Percentiles rank a stretch among this genome's conserved stretches.
Conservation (phyloP, 2,797 vertebrate species). For the Remorina albescens region DNA sequence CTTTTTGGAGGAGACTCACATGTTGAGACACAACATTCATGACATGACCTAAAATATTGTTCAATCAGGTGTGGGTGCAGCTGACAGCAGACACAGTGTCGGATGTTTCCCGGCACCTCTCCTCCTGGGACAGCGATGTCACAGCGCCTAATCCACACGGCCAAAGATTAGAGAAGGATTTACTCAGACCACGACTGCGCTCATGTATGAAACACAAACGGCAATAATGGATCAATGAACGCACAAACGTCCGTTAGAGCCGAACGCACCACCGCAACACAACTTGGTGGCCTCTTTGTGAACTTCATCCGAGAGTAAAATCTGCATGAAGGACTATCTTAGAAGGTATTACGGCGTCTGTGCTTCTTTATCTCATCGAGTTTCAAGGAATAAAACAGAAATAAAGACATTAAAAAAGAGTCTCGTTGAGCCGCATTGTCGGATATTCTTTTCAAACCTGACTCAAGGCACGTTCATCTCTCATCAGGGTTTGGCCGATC, state of each 20-base stretch:
- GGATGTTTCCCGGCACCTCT: too few relatives aligned
- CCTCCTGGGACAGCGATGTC: constrained; percentile 52
- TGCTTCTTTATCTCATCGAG: constrained; percentile 7
- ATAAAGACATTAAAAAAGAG: not conserved
- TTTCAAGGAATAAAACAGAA: not conserved
- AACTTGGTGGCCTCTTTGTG: not conserved
- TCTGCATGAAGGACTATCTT: not conserved
- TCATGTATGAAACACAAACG: constrained; percentile 1
- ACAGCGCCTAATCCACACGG: constrained; percentile 72
- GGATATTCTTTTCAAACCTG: too few relatives aligned
- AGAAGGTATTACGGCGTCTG: not conserved
- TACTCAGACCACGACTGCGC: constrained; percentile 32
- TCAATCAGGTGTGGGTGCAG: too few relatives aligned
- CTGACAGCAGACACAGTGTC: constrained; percentile 1
- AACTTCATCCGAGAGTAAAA: not conserved
- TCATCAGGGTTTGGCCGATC: not conserved
- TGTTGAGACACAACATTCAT: too few relatives aligned
- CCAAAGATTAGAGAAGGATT: constrained; percentile 77
- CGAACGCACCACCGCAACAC: not conserved
- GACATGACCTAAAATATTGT: too few relatives aligned
- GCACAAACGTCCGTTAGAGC: not conserved
- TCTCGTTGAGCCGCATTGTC: not conserved
- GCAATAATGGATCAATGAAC: not conserved
- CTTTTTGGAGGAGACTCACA: too few relatives aligned
- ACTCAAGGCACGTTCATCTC: not conserved